Base-by-base conservation (phyloP, 1,140 invertebrate species). In the Drosophila carrolli region DNA sequence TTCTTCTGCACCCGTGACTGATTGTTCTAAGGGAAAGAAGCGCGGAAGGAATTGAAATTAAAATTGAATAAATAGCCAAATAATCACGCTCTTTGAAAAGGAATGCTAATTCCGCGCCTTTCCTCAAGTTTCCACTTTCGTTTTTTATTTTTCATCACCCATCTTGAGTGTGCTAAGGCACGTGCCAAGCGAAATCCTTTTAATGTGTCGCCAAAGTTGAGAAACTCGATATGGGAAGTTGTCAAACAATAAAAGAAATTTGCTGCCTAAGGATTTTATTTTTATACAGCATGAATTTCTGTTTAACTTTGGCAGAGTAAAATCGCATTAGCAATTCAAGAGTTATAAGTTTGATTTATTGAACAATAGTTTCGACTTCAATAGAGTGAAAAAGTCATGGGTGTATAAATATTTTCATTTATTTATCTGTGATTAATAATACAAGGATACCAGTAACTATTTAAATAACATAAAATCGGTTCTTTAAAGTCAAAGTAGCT, bases 31-130 rank as follows among this genome's bases (percentile, higher is more conserved):
- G 37, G 41, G 5, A 8, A 27, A 60, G 44, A 27, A 44, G 19
- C 32, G 47, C 19, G 47, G 50, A 53, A 65, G 46, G 46, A 74
- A 51, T 60, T 23, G 48, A 81, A 85, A 81, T 75, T 75, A 72
- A 86, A 86, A 86, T 86, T 88, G 67, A 80, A 84, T 84, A 89
- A 88, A 89, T 88, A 89, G 84, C 84, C 66, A 78, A 80, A 89
- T 84, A 88, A 89, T 89, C 84, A 88, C 72, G 75, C 19, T 80
- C 81, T 75, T 81, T 67, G 72, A 78, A 81, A 84, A 74, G 63
- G 61, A 77, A 88, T 89, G 84, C 79, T 89, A 88, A 88, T 88
- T 88, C 83, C 46, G 62, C 38, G 61, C 60, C 73, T 79, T 76
- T 72, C 7, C 66, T 88, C 54, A 73, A 72, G 61, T 86, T 88